Percentiles rank a stretch among this genome's conserved stretches.
phyloP scores from a whole-genome alignment of 1,140 invertebrate genomes.

The Lasioglossum albipes region DNA sequence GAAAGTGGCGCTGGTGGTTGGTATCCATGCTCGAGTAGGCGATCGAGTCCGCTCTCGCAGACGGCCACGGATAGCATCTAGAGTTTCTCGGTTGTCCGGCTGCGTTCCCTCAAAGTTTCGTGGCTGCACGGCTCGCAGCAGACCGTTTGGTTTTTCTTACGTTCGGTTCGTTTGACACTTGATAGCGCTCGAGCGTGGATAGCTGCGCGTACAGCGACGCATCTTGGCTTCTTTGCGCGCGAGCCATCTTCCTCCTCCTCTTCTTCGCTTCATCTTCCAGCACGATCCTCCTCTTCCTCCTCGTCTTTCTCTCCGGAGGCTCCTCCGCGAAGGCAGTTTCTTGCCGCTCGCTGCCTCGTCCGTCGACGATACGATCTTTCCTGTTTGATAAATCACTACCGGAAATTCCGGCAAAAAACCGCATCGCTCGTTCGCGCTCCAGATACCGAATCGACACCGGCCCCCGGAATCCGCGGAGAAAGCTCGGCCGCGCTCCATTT shows the following conservation, averaged over 20 bases:
- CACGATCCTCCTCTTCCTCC: constrained; percentile 42
- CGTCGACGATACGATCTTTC: constrained; percentile 74
- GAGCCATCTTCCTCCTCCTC: constrained; percentile 30
- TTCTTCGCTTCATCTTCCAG: constrained; percentile 40
- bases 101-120: constrained; percentile 66
- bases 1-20: constrained; percentile 47
- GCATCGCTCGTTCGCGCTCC: constrained; percentile 70
- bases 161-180: constrained; percentile 78
- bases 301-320: constrained; percentile 44
- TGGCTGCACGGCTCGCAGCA: constrained; percentile 23
- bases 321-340: constrained; percentile 65
- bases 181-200: constrained; percentile 68
- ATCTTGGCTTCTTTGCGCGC: constrained; percentile 3
- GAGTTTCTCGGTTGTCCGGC: constrained; percentile 63
- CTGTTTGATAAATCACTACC: constrained; percentile 79
- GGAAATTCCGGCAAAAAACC: constrained; percentile 77
- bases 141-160: constrained; percentile 73
- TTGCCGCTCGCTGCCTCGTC: constrained; percentile 60
- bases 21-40: constrained; percentile 27
- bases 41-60: not conserved
- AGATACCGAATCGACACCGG: constrained; percentile 73
- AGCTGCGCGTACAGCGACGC: constrained; percentile 6
- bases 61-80: constrained; percentile 57
- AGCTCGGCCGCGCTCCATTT: not conserved
- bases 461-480: constrained; percentile 29